These are phyloP conservation scores for Arion vulgaris DNA, from an alignment of 1,140 invertebrate genomes.

Conservation along the genomic window DNA sequence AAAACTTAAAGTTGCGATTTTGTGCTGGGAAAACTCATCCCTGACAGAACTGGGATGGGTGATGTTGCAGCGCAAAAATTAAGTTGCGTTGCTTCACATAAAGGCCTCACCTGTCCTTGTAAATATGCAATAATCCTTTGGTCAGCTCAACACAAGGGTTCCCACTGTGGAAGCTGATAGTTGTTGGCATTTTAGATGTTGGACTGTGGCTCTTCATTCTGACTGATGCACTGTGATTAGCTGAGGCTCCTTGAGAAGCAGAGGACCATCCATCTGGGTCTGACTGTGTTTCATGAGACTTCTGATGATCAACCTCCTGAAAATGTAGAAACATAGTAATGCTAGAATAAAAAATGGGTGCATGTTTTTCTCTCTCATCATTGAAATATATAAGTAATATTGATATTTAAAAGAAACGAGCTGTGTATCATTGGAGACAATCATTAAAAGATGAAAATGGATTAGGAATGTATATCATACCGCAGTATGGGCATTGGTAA, in stretches of 20 bases:
- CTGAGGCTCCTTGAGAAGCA: not conserved
- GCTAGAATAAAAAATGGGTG: too few species aligned
- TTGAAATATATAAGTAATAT: too few species aligned
- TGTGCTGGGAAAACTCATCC: too few species aligned
- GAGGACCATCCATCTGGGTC: constrained; percentile 23
- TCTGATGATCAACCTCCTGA: not conserved
- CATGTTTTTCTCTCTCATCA: not conserved
- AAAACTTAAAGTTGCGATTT: too few species aligned
- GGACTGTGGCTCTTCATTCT: constrained; percentile 59
- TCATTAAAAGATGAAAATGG: too few species aligned
- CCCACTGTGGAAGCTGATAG: constrained; percentile 87
- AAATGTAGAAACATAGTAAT: not conserved
- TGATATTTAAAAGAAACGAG: too few species aligned
- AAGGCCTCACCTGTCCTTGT: constrained; percentile 85
- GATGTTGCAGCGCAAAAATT: too few species aligned
- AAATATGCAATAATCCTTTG: constrained; percentile 95
- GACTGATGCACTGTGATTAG: constrained; percentile 1
- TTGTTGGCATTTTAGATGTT: constrained; percentile 41
- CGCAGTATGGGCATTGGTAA: too few species aligned
- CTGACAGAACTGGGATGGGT: too few species aligned
- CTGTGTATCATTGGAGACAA: too few species aligned
- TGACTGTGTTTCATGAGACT: constrained; percentile 12
- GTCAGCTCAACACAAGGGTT: constrained; percentile 97
- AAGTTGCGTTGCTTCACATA: not conserved
- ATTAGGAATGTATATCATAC: too few species aligned